Base-by-base conservation (phyloP, 2,797 vertebrate species). In the Danio aesculapii region DNA sequence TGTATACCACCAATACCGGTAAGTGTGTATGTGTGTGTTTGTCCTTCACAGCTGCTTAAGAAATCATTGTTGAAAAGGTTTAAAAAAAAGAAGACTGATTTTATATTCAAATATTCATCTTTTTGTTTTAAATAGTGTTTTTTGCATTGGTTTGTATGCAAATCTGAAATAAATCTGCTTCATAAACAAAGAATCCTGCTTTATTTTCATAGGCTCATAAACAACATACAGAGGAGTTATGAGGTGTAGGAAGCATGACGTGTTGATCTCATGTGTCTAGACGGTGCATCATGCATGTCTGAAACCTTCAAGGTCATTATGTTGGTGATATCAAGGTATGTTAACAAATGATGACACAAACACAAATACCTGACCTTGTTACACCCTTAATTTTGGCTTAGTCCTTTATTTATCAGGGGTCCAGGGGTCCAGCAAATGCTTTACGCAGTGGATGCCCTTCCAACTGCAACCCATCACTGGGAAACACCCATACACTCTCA, bases 281-380 rank as follows among this genome's bases (percentile, higher is more conserved):
- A 52, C 1, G 21, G 52, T n/a, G 13, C 46, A 30, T 12, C 64
- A 14, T 50, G 8, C 49, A 52, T 41, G 67, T 70, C 49, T 70
- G 49, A 53, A 70, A n/a, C 49, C 67, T 70, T 70, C 49, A 70
- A 52, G 30, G 30, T 41, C 21, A 39, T 66, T 66, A 19, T 47
- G 11, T 47, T 17, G 44, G n/a, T 21, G 17, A 47, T 19, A 67
- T 19, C 46, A 67, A 47, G 9, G 62, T 46, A 17, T 47, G 44
- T 17, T 64, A 47, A 66, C 1, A 41, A 6, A 50, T 14, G 12
- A 13, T 21, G 61, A 8, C 21, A 17, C 8, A 30, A 5, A 30
- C 13, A 14, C 21, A 43, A 3, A 46, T 17, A 19, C 14, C 6
- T 30, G 64, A 16, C 66, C 46, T 21, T 44, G 46, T 68, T 62